Percentiles rank a stretch among this genome's conserved stretches.
phyloP scores from a whole-genome alignment of 2,888 invertebrate species.

The Rhingia campestris region DNA sequence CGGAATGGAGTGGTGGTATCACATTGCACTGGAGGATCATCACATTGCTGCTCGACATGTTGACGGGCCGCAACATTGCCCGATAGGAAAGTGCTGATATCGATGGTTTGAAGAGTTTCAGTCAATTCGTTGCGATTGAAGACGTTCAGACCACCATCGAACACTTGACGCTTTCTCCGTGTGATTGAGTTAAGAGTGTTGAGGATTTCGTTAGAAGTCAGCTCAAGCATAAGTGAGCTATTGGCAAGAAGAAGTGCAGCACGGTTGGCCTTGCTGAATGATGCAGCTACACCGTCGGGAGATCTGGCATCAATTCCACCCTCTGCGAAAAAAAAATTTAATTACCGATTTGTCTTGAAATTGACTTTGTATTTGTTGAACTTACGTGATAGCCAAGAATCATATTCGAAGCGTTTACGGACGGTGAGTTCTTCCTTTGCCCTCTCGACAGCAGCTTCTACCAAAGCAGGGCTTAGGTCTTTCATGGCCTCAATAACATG shows the following conservation, averaged over 20 bases:
- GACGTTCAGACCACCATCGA: constrained; percentile 85
- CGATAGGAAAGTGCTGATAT: constrained; percentile 88
- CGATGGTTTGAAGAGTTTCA: constrained; percentile 90
- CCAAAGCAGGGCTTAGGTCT: constrained; percentile 88
- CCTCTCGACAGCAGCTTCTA: constrained; percentile 89
- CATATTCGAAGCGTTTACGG: constrained; percentile 90
- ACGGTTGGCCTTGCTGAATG: constrained; percentile 94
- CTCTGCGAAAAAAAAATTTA: constrained; percentile 83
- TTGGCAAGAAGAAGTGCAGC: constrained; percentile 93
- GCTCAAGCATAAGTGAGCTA: constrained; percentile 92
- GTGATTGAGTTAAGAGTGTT: constrained; percentile 84
- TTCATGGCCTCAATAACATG: constrained; percentile 84
- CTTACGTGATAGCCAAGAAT: constrained; percentile 90
- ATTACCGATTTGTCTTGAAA: neutral
- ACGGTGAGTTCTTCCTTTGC: constrained; percentile 90
- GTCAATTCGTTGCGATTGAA: constrained; percentile 87
- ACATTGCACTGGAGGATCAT: constrained; percentile 88
- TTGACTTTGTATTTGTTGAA: constrained; percentile 64
- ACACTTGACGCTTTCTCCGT: constrained; percentile 89
- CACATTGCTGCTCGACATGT: constrained; percentile 83
- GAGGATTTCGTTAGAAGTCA: constrained; percentile 93
- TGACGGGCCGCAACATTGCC: constrained; percentile 79
- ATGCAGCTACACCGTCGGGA: constrained; percentile 93
- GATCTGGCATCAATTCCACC: constrained; percentile 93
- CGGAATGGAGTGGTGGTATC: constrained; percentile 87